Evolutionary conservation across 1,140 invertebrate genomes (phyloP).

Genomic region (Helicoverpa armigera): DNA sequence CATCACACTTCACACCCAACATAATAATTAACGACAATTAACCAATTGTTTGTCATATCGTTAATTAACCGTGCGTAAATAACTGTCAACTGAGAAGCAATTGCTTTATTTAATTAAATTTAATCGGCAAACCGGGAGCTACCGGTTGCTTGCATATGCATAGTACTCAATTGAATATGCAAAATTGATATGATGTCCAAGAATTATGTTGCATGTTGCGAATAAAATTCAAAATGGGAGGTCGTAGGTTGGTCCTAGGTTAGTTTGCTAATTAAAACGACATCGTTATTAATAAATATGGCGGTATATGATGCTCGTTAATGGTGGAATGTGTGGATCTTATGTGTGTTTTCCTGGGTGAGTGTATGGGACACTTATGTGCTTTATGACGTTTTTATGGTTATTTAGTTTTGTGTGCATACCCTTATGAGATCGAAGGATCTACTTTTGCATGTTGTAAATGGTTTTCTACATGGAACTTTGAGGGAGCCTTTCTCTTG

Average conservation of each 20-base stretch:
- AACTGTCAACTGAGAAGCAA: constrained; percentile 14
- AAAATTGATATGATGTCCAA: constrained; percentile 36
- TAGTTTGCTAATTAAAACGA: constrained; percentile 26
- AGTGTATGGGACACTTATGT: background rate
- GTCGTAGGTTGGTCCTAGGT: constrained; percentile 26
- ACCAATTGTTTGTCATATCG: constrained; percentile 29
- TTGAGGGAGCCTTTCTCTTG: too few species aligned
- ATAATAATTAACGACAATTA: constrained; percentile 6
- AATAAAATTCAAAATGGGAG: constrained; percentile 18
- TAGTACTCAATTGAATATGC: constrained; percentile 35
- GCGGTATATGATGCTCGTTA: constrained; percentile 11
- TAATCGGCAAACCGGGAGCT: constrained; percentile 27
- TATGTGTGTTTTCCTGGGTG: background rate
- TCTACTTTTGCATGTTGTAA: too few species aligned
- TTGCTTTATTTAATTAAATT: constrained; percentile 46
- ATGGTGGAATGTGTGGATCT: background rate
- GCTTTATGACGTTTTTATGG: background rate
- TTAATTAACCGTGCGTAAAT: constrained; percentile 17
- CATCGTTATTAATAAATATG: constrained; percentile 21
- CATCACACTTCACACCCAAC: background rate
- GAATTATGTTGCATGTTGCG: constrained; percentile 6
- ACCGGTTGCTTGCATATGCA: constrained; percentile 32
- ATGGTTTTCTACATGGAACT: background rate
- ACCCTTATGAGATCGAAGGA: too few species aligned
- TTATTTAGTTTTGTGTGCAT: background rate